Evolutionary conservation across 2,797 vertebrate species (phyloP).

Genomic region (Neosilurus mollespiculum): DNA sequence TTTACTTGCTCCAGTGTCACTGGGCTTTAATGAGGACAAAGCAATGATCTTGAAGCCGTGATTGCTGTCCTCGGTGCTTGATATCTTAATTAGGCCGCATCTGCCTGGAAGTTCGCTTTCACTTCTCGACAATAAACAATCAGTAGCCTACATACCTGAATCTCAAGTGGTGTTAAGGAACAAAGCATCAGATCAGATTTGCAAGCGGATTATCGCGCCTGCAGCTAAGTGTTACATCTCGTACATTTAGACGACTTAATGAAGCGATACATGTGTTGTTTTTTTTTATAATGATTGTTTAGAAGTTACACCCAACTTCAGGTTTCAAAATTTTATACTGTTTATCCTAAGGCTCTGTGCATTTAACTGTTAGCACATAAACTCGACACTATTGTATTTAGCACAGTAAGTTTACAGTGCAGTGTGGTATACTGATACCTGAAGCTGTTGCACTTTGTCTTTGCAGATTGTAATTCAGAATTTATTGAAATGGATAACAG

Average conservation of each 20-base stretch:
- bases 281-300: conserved; percentile 7
- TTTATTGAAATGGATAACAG: not conserved
- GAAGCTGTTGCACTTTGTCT: not conserved
- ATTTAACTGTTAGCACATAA: not conserved
- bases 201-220: not conserved
- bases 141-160: conserved; percentile 10
- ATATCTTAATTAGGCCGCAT: conserved; percentile 42
- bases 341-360: not conserved
- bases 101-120: conserved; percentile 38
- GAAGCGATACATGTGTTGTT: not conserved
- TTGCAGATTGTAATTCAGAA: not conserved
- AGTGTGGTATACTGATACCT: not conserved
- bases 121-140: conserved; percentile 29
- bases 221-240: conserved; percentile 9
- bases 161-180: conserved; percentile 40
- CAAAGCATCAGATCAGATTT: conserved; percentile 40
- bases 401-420: not conserved
- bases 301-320: conserved; percentile 4
- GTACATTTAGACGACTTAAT: not conserved
- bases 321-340: not conserved
- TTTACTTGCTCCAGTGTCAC: conserved; percentile 15
- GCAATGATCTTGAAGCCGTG: conserved; percentile 34
- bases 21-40: conserved; percentile 31
- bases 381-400: conserved; percentile 3
- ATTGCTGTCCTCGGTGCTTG: conserved; percentile 34